phyloP scores from a whole-genome alignment of 2,797 vertebrate genomes.

The Arnoldichthys spilopterus region DNA sequence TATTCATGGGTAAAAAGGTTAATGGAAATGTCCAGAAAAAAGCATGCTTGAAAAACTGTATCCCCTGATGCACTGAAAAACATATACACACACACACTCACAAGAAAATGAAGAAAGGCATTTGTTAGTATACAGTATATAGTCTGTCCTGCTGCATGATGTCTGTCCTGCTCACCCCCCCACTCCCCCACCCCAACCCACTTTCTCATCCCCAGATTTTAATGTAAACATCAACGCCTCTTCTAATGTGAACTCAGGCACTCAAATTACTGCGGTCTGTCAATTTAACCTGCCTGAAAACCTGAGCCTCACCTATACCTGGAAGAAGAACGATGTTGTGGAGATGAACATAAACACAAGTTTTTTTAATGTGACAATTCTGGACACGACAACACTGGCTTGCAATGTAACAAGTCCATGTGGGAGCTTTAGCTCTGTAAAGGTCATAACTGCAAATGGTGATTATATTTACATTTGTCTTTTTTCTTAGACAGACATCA shows the following conservation, averaged over 20 bases:
- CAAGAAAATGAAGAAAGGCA: no score
- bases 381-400: rapidly evolving
- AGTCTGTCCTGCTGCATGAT: no score
- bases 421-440: neutral
- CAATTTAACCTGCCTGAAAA: neutral
- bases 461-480: neutral
- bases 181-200: neutral
- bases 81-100: no score
- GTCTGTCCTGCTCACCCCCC: neutral
- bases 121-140: no score
- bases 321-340: rapidly evolving
- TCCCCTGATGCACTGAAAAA: no score
- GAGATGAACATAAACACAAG: rapidly evolving
- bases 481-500: neutral
- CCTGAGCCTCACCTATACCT: neutral
- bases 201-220: neutral
- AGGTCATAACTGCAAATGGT: neutral
- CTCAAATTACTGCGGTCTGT: neutral
- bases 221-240: neutral
- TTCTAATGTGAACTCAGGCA: rapidly evolving
- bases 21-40: no score
- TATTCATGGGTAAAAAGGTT: no score
- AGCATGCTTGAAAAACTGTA: no score
- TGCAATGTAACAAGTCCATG: conserved; percentile 24
- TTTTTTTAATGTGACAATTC: rapidly evolving